Conservation (phyloP, 2,797 vertebrate species). For the Buphagus erythrorhynchus region DNA sequence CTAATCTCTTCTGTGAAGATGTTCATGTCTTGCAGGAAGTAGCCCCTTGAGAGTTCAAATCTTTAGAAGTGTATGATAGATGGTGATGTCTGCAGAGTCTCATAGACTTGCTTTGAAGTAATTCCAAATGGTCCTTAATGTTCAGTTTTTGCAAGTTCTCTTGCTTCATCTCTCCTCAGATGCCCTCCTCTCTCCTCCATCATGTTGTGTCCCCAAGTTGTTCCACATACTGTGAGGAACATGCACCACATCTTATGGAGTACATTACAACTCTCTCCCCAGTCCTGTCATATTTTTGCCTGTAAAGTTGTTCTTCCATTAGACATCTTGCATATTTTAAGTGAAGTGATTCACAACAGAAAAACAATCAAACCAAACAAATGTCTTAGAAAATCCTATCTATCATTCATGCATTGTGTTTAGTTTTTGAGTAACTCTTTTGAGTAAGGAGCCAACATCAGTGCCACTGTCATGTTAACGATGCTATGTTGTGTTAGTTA, state of each 20-base stretch:
- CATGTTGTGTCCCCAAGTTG: background rate
- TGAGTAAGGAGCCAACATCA: background rate
- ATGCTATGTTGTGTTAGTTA: background rate
- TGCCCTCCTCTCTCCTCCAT: background rate
- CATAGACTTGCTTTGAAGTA: conserved; percentile 40
- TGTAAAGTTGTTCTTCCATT: conserved; percentile 3
- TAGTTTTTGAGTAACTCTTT: background rate
- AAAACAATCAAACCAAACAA: conserved; percentile 15
- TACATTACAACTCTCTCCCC: background rate
- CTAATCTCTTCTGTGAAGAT: conserved; percentile 48
- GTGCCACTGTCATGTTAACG: background rate
- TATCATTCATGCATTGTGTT: background rate
- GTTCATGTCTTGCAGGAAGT: conserved; percentile 46
- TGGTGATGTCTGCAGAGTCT: conserved; percentile 10
- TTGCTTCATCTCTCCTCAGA: background rate
- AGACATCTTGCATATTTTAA: conserved; percentile 35
- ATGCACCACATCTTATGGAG: background rate
- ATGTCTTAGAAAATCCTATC: background rate
- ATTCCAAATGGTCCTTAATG: background rate
- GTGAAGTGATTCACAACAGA: background rate
- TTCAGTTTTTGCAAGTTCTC: background rate
- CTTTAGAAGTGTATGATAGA: conserved; percentile 41
- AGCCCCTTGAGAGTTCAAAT: conserved; percentile 16
- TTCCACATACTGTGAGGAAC: background rate
- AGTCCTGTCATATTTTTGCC: background rate